phyloP scores from a whole-genome alignment of 2,888 invertebrate genomes.

The Dasypogon diadema region DNA sequence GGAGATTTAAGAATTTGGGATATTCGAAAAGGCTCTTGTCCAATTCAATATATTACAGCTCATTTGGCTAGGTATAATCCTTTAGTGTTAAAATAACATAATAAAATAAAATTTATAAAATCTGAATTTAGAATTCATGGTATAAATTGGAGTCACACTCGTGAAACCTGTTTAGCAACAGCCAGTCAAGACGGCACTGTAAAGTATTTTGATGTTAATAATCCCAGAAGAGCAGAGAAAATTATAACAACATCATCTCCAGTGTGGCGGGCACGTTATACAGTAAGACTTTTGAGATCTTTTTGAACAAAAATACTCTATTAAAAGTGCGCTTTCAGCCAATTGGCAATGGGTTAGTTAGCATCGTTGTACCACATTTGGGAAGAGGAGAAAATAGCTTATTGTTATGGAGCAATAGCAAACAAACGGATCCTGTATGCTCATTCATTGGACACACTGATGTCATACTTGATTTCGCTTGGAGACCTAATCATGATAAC shows the following conservation, averaged over 20 bases:
- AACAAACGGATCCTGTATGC: constrained; percentile 82
- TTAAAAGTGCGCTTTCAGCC: constrained; percentile 72
- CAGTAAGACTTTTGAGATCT: constrained; percentile 69
- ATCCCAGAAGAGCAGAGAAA: constrained; percentile 86
- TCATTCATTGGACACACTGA: constrained; percentile 95
- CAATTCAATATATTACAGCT: constrained; percentile 93
- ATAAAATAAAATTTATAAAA: background rate
- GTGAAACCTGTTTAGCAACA: constrained; percentile 87
- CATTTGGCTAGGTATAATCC: constrained; percentile 74
- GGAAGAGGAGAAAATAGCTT: constrained; percentile 88
- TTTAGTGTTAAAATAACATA: background rate
- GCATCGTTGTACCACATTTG: constrained; percentile 92
- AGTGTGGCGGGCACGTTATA: constrained; percentile 93
- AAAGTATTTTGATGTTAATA: constrained; percentile 92
- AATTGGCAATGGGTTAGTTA: constrained; percentile 91
- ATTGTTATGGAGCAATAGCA: constrained; percentile 80
- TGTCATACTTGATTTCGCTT: constrained; percentile 94
- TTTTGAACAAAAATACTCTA: background rate
- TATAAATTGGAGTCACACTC: constrained; percentile 91
- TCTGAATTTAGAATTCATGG: constrained; percentile 82
- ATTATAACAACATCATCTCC: constrained; percentile 84
- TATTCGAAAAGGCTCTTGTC: constrained; percentile 86
- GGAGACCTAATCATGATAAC: constrained; percentile 79
- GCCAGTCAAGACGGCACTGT: constrained; percentile 96
- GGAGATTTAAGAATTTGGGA: constrained; percentile 98